A percentile compares a stretch with the other conserved stretches of the same genome.
These are phyloP conservation scores for Otocyon megalotis DNA, from an alignment of 2,113 vertebrate genomes.

Conservation along the genomic window DNA sequence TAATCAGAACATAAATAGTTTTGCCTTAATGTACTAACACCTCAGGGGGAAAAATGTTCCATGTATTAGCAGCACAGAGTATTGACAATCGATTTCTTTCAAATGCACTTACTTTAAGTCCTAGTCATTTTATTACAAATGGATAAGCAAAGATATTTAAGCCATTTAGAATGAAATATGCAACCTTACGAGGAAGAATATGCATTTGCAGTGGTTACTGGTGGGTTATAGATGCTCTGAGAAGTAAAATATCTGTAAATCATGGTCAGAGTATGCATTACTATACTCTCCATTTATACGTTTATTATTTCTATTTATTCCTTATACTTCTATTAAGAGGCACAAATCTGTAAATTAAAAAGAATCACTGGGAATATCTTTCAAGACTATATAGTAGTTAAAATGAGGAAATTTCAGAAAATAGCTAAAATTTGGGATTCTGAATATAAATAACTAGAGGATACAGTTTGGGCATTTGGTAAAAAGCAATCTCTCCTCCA, in stretches of 20 bases:
- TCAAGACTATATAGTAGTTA: not conserved
- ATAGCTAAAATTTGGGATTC: not conserved
- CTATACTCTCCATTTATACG: not conserved
- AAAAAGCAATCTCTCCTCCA: not conserved
- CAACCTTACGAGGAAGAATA: slow-evolving; percentile 43
- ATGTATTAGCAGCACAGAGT: slow-evolving; percentile 57
- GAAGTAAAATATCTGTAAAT: slow-evolving; percentile 54
- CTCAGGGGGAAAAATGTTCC: slow-evolving; percentile 59
- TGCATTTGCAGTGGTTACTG: slow-evolving; percentile 34
- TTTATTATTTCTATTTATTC: slow-evolving; percentile 55
- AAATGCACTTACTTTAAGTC: slow-evolving; percentile 72
- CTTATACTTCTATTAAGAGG: not conserved
- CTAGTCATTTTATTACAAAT: slow-evolving; percentile 74
- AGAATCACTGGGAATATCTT: not conserved
- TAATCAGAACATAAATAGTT: slow-evolving; percentile 75
- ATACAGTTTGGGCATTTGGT: not conserved
- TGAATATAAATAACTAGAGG: not conserved
- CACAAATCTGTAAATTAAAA: slow-evolving; percentile 50
- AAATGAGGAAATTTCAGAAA: not conserved
- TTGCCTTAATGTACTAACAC: slow-evolving; percentile 70
- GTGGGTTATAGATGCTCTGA: slow-evolving; percentile 50
- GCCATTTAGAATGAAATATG: slow-evolving; percentile 75
- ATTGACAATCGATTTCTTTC: slow-evolving; percentile 55
- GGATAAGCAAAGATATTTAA: slow-evolving; percentile 74
- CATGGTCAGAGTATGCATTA: not conserved